Evolutionary conservation across 2,113 vertebrate genomes (phyloP), one percentile per base, ranked within the genome.

Genomic region (Percina caprodes): DNA sequence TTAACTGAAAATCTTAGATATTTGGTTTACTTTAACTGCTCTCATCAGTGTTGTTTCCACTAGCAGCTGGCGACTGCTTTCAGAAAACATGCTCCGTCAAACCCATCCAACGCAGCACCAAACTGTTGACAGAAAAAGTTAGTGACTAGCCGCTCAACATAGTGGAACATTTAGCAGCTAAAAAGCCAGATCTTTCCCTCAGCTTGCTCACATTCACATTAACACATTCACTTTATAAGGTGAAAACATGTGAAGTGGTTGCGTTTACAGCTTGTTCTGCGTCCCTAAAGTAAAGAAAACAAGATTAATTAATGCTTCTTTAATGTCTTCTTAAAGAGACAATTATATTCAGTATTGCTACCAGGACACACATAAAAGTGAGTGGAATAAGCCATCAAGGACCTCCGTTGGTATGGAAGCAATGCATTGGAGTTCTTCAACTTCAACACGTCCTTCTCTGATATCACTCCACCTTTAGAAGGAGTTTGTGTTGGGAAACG

Each of bases 311-410:
- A 52, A 74, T 70, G 58, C 19, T 15, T 21, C 2, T 74, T 74
- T 74, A 71, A 75, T 67, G 54, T 39, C 33, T 71, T 75, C 8
- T 26, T 74, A 82, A 86, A 48, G 74, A 74, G 52, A 6, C 1
- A 10, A 62, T 74, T 14, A 63, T 56, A 77, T 77, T 33, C 30
- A 51, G 11, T 45, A 66, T 59, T 12, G 33, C 39, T 48, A 51
- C 42, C 58, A 65, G 75, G 26, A 70, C 54, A 1, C 30, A 46
- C 10, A 60, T 63, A 63, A 42, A 77, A 45, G 16, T 3, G 18
- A 73, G 73, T 49, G 49, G 45, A 66, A 70, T 60, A 19, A 74
- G 16, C 33, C 19, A 33, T 62, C 1, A 52, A 60, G 66, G 24
- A 18, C 11, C 24, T 39, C 18, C 13, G 24, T n/a, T 55, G 23